phyloP scores from a whole-genome alignment of 1,140 invertebrate genomes.

The Procambarus clarkii region DNA sequence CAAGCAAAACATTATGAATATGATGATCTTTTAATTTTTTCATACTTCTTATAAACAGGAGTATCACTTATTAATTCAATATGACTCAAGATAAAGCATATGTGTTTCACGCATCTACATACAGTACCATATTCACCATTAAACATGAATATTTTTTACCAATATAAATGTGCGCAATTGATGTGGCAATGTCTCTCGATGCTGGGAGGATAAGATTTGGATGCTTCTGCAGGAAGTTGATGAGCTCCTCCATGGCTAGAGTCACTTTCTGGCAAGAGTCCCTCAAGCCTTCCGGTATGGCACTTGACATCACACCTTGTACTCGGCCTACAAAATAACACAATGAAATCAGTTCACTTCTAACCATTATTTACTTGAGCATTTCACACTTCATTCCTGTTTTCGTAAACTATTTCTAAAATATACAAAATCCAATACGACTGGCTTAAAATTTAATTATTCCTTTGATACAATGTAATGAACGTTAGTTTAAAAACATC shows the following conservation, averaged over 20 bases:
- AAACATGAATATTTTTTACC: constrained; percentile 4
- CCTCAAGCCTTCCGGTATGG: background rate
- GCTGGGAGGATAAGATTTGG: constrained; percentile 48
- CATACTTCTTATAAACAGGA: no score
- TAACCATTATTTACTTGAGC: background rate
- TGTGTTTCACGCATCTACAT: no score
- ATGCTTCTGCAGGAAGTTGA: constrained; percentile 46
- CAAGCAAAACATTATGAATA: no score
- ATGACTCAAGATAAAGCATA: no score
- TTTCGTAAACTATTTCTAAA: no score
- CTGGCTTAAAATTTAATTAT: no score
- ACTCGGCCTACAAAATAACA: constrained; percentile 24
- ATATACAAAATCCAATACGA: no score
- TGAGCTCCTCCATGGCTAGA: constrained; percentile 22
- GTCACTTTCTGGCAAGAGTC: constrained; percentile 28
- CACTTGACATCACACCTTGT: background rate
- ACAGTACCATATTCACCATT: no score
- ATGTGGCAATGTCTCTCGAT: constrained; percentile 44
- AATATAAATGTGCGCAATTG: constrained; percentile 58
- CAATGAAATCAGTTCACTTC: background rate
- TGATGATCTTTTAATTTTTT: no score
- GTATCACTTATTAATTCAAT: no score
- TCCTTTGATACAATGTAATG: no score
- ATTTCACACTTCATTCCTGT: background rate
- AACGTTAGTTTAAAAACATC: no score